These are phyloP conservation scores for Lophotriccus pileatus DNA, from an alignment of 2,797 vertebrate genomes.

Conservation along the genomic window DNA sequence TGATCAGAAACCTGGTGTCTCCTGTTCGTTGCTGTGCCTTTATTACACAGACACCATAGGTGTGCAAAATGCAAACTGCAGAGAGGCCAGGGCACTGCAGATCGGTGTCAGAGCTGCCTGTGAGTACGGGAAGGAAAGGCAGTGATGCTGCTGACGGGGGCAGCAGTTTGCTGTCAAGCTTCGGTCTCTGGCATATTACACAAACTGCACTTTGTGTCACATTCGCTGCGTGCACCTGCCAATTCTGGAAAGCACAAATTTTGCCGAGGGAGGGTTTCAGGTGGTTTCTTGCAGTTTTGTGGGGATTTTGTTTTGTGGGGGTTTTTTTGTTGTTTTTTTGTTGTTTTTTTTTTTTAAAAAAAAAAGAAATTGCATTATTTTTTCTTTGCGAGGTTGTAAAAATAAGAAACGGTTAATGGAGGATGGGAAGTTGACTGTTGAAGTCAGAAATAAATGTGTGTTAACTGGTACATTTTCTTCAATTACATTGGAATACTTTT, in stretches of 20 bases:
- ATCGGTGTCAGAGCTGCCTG: neutral
- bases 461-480: neutral
- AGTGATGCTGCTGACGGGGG: rapidly evolving
- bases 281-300: neutral
- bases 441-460: neutral
- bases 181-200: rapidly evolving
- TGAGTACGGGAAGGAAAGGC: neutral
- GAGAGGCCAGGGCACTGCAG: neutral
- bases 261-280: neutral
- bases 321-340: no score
- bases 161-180: neutral
- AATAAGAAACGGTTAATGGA: neutral
- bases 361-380: neutral
- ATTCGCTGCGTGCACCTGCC: neutral
- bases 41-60: neutral
- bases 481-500: rapidly evolving
- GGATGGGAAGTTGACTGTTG: neutral
- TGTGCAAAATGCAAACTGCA: neutral
- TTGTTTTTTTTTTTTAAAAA: neutral
- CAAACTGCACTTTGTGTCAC: neutral
- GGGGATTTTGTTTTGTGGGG: neutral
- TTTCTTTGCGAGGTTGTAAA: neutral
- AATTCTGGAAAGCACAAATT: neutral
- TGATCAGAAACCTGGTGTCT: neutral
- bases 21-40: neutral